These are phyloP conservation scores for Caloenas nicobarica DNA, from an alignment of 2,113 vertebrate genomes.

Conservation along the genomic window DNA sequence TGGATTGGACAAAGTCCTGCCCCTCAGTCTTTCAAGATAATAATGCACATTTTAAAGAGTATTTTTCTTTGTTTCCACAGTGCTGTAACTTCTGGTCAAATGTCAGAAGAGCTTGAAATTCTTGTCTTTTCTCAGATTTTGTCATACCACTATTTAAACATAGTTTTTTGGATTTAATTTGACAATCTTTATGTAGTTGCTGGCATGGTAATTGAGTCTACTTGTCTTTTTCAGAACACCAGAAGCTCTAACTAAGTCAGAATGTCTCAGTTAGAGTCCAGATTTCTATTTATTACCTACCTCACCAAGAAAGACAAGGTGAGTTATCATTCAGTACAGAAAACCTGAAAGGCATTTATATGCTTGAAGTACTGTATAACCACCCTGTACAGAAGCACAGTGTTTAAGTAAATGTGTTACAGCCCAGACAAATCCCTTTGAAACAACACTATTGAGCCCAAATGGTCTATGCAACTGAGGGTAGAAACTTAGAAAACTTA, in stretches of 20 bases:
- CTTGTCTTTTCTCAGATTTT: constrained; percentile 39
- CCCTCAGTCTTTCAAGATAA: neutral
- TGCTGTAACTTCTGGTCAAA: constrained; percentile 11
- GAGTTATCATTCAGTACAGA: constrained; percentile 85
- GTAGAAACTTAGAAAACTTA: constrained; percentile 3
- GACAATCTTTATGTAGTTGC: constrained; percentile 79
- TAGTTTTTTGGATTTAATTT: constrained; percentile 68
- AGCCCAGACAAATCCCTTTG: constrained; percentile 13
- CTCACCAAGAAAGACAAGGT: constrained; percentile 85
- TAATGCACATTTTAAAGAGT: neutral
- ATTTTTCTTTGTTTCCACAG: constrained; percentile 6
- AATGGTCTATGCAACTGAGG: neutral
- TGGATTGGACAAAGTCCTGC: neutral
- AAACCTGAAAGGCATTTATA: constrained; percentile 73
- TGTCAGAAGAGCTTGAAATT: constrained; percentile 37
- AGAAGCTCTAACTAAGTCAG: constrained; percentile 89
- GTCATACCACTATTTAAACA: constrained; percentile 44
- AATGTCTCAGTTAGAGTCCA: constrained; percentile 75
- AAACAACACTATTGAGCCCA: neutral
- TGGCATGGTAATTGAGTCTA: constrained; percentile 84
- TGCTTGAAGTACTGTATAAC: constrained; percentile 61
- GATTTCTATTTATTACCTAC: constrained; percentile 86
- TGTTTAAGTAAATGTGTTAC: constrained; percentile 17
- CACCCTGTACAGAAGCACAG: neutral
- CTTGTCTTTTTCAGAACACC: constrained; percentile 88